Evolutionary conservation across 2,888 invertebrate species (phyloP), one percentile per base, ranked within the genome.

Genomic region (Plusia festucae): DNA sequence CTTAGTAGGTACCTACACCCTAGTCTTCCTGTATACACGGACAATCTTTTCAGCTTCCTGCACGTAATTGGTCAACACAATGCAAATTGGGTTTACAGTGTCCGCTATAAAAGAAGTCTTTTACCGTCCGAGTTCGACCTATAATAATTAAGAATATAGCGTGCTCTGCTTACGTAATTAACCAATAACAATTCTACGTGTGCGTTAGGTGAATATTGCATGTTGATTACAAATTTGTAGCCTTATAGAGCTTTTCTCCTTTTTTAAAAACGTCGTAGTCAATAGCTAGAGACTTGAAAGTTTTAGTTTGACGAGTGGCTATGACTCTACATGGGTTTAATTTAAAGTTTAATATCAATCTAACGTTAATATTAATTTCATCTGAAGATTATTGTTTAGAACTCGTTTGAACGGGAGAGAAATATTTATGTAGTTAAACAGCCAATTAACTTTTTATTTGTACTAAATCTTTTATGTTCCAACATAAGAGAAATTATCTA

Each of bases 1-100:
- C 53, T 53, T 40, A 61, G 59, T 67, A n/a, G n/a, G n/a, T n/a
- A n/a, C n/a, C n/a, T n/a, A 75, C 69, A 68, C 71, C 56, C 60
- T 67, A 79, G 79, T 77, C 68, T 78, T 82, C 73, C 76, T 79
- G 76, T 72, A 65, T 63, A 65, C 58, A 54, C 70, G 63, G 56
- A 60, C 66, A 68, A 75, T 79, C 76, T 72, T 76, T 78, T 61
- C 67, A 74, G 67, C 65, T 78, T 70, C 72, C 78, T 68, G 73
- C 52, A 18, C 34, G 53, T 73, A 78, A 79, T 73, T 79, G 72
- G 53, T 63, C 64, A 64, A 75, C 57, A 56, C 60, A 60, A 73
- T 72, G 70, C 52, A 73, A 76, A 81, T 77, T 61, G 68, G 64
- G 74, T 67, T 68, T 52, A 58, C 56, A 73, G 68, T 65, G 67